Conservation (phyloP, 2,888 invertebrate genomes). For the Blastobasis adustella region DNA sequence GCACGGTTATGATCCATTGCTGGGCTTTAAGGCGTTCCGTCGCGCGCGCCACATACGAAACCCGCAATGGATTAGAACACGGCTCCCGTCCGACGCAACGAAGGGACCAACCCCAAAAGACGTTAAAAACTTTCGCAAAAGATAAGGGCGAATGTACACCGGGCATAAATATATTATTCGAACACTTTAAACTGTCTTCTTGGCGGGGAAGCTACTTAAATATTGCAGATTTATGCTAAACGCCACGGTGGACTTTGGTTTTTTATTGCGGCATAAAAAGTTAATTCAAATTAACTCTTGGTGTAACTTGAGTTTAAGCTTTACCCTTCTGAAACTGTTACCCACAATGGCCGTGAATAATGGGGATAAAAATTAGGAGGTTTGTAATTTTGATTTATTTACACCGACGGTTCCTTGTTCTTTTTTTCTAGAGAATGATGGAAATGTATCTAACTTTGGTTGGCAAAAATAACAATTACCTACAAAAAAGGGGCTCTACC, state of each 20-base stretch:
- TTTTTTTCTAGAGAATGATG: too few relatives aligned
- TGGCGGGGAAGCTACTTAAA: conserved; percentile 43
- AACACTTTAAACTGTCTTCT: conserved; percentile 35
- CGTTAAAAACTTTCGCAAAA: conserved; percentile 3
- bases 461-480: too few relatives aligned
- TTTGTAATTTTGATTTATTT: too few relatives aligned
- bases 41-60: too few relatives aligned
- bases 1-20: too few relatives aligned
- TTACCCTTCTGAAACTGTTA: conserved; percentile 24
- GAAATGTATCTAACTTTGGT: too few relatives aligned
- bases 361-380: background rate
- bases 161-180: conserved; percentile 39
- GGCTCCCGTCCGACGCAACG: too few relatives aligned
- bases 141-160: conserved; percentile 25
- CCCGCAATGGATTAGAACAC: too few relatives aligned
- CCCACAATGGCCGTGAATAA: conserved; percentile 19
- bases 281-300: conserved; percentile 61
- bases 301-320: conserved; percentile 33
- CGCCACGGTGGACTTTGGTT: conserved; percentile 30
- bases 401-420: too few relatives aligned
- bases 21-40: too few relatives aligned
- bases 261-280: conserved; percentile 43
- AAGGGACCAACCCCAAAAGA: background rate
- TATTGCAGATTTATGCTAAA: conserved; percentile 65
- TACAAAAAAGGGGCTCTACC: too few relatives aligned